These are phyloP conservation scores for Sternarchorhynchus goeldii DNA, from an alignment of 2,797 vertebrate species.

Conservation along the genomic window DNA sequence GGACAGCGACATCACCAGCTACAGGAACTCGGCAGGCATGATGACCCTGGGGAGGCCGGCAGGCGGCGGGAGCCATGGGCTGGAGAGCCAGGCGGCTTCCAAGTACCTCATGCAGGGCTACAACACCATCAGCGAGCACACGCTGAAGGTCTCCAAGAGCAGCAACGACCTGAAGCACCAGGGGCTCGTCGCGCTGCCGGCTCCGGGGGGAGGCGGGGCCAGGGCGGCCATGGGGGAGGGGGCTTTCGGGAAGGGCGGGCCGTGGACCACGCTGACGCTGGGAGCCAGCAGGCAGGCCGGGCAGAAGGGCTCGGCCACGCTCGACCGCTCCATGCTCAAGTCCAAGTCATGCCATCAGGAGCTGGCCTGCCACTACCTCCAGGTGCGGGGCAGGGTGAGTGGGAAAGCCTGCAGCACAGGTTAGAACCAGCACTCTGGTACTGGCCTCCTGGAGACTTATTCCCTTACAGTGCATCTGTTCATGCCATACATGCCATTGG, in stretches of 20 bases:
- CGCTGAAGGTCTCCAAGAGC: conserved; percentile 91
- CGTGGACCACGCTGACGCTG: conserved; percentile 95
- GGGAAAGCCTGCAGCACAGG: background rate
- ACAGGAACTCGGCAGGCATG: conserved; percentile 87
- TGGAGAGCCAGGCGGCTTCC: conserved; percentile 64
- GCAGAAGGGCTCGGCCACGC: conserved; percentile 94
- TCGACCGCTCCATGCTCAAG: conserved; percentile 95
- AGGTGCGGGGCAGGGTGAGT: conserved; percentile 81
- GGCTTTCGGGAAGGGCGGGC: conserved; percentile 91
- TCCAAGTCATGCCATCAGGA: conserved; percentile 98
- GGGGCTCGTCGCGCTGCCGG: conserved; percentile 71
- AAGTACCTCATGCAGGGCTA: conserved; percentile 95
- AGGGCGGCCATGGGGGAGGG: conserved; percentile 72
- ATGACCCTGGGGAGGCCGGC: conserved; percentile 87
- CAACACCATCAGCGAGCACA: conserved; percentile 93
- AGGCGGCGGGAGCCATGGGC: conserved; percentile 67
- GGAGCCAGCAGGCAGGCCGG: conserved; percentile 91
- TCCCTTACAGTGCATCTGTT: background rate
- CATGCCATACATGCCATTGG: background rate
- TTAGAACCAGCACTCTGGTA: background rate
- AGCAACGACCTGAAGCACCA: conserved; percentile 88
- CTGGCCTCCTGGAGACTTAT: background rate
- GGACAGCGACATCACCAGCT: conserved; percentile 89
- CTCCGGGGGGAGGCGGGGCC: conserved; percentile 77
- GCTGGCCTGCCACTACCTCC: conserved; percentile 93